These are phyloP conservation scores for Strigops habroptila DNA, from an alignment of 2,113 vertebrate species.

Conservation along the genomic window DNA sequence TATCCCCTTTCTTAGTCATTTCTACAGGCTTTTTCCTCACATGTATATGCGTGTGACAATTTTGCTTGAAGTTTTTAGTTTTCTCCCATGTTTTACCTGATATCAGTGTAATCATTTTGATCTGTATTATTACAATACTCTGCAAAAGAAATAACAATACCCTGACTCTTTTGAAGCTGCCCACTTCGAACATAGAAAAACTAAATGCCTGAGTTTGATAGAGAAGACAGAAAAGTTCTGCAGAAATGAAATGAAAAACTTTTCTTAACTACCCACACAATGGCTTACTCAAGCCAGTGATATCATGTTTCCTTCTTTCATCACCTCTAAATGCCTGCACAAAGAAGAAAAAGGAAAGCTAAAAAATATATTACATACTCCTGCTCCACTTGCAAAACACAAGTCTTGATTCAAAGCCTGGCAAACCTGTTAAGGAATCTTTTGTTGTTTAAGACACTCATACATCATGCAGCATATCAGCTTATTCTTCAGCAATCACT, in stretches of 20 bases:
- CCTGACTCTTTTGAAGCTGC: not conserved
- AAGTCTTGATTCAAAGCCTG: slow-evolving; percentile 32
- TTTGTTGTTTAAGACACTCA: slow-evolving; percentile 49
- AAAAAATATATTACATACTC: slow-evolving; percentile 5
- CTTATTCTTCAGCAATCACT: not conserved
- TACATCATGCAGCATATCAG: slow-evolving; percentile 17
- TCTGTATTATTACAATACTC: not conserved
- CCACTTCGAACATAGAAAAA: slow-evolving; percentile 3
- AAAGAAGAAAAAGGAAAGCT: slow-evolving; percentile 29
- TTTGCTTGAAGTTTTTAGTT: not conserved
- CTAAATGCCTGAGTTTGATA: not conserved
- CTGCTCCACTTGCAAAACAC: not conserved
- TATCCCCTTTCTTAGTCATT: not conserved
- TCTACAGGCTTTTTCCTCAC: not conserved
- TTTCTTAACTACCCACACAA: slow-evolving; percentile 44
- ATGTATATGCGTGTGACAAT: not conserved
- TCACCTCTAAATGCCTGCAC: not conserved
- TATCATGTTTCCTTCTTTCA: slow-evolving; percentile 39
- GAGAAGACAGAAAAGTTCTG: not conserved
- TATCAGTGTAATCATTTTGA: not conserved
- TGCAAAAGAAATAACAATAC: slow-evolving; percentile 11
- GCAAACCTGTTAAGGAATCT: not conserved
- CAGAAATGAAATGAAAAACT: slow-evolving; percentile 28
- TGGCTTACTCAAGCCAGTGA: not conserved
- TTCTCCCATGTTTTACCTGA: not conserved